Conservation (phyloP, 2,113 vertebrate genomes). For the Nerophis ophidion region DNA sequence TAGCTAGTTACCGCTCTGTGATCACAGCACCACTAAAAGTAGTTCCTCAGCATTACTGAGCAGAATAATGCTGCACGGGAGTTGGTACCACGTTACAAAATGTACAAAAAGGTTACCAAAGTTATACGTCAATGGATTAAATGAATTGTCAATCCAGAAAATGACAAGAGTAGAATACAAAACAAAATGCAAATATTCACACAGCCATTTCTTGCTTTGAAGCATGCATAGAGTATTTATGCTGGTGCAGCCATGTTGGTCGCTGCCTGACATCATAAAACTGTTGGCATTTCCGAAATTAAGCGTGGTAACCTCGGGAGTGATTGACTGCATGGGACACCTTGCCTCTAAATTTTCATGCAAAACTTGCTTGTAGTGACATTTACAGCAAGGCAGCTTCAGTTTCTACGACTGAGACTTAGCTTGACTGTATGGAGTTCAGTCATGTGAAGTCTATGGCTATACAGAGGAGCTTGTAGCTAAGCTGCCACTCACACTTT, state of each 20-base stretch:
- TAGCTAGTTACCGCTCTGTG: no score
- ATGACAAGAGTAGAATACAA: constrained; percentile 8
- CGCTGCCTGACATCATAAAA: constrained; percentile 19
- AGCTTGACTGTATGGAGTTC: constrained; percentile 15
- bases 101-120: no score
- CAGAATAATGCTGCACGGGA: no score
- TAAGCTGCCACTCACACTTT: constrained; percentile 46
- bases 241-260: constrained; percentile 1
- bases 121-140: not conserved
- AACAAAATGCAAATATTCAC: not conserved
- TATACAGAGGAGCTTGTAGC: constrained; percentile 17
- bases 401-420: not conserved
- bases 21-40: no score
- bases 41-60: no score
- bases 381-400: constrained; percentile 5
- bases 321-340: constrained; percentile 11
- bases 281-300: not conserved
- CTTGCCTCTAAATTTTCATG: constrained; percentile 1
- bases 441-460: constrained; percentile 16
- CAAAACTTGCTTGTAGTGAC: not conserved
- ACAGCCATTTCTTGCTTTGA: constrained; percentile 3
- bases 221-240: constrained; percentile 9
- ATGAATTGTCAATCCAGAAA: no score
- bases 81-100: no score
- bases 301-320: constrained; percentile 9